Conservation (phyloP, 2,888 invertebrate species). For the Clunio marinus region DNA sequence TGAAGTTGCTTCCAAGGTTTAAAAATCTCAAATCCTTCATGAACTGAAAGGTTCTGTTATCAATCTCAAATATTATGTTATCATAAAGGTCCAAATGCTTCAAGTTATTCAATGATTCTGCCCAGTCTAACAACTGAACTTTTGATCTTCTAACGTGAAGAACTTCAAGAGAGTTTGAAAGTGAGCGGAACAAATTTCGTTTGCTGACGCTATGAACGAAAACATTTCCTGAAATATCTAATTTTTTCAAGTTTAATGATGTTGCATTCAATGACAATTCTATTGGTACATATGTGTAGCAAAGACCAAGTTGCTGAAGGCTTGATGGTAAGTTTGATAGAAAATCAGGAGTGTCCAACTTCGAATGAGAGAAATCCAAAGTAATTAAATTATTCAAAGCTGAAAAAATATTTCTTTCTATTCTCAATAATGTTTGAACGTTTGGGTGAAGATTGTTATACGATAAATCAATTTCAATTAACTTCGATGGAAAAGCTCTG, state of each 20-base stretch:
- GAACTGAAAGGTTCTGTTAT: constrained; percentile 44
- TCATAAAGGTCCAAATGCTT: constrained; percentile 52
- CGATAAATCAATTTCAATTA: constrained; percentile 57
- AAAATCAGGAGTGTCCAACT: no score
- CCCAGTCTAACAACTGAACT: constrained; percentile 49
- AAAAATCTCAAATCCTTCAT: constrained; percentile 53
- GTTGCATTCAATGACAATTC: no score
- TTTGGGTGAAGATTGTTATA: constrained; percentile 46
- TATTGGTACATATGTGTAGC: constrained; percentile 51
- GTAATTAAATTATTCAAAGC: constrained; percentile 47
- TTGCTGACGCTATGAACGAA: no score
- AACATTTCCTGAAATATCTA: constrained; percentile 60
- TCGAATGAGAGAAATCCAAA: constrained; percentile 51
- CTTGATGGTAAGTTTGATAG: no score
- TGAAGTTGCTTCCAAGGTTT: constrained; percentile 55
- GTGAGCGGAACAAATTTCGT: not conserved
- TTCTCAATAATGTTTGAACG: no score
- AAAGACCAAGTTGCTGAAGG: constrained; percentile 51
- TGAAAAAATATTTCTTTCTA: constrained; percentile 46
- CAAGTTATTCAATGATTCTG: constrained; percentile 51
- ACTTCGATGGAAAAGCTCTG: constrained; percentile 50
- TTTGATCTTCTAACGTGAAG: constrained; percentile 53
- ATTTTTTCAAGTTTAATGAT: constrained; percentile 48
- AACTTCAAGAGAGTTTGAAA: constrained; percentile 48
- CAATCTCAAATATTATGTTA: constrained; percentile 54